These are phyloP conservation scores for Octopus bimaculoides DNA, from an alignment of 1,140 invertebrate species.

Conservation along the genomic window DNA sequence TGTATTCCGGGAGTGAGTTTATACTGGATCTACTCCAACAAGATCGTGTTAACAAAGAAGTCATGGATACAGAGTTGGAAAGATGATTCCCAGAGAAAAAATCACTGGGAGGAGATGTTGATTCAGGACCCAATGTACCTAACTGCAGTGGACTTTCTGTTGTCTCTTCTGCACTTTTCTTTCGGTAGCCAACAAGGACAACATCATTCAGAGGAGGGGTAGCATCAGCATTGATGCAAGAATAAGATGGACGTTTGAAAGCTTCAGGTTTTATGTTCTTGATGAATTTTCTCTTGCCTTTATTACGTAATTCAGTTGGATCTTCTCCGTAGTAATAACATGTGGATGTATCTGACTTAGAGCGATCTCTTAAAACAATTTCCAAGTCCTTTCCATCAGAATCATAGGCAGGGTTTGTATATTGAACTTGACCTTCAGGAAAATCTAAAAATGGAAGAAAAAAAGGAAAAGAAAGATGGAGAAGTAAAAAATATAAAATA, in stretches of 20 bases:
- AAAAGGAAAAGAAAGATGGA: not conserved
- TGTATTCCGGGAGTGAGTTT: conserved; percentile 43
- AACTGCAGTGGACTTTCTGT: conserved; percentile 52
- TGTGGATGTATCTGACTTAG: conserved; percentile 15
- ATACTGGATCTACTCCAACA: conserved; percentile 46
- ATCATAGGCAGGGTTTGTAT: conserved; percentile 7
- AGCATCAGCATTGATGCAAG: conserved; percentile 33
- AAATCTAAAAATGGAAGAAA: not conserved
- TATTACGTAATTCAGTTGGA: conserved; percentile 11
- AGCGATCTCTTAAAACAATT: conserved; percentile 2
- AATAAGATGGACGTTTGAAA: conserved; percentile 52
- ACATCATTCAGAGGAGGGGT: conserved; percentile 28
- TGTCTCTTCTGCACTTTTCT: conserved; percentile 39
- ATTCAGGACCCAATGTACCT: conserved; percentile 47
- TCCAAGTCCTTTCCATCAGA: not conserved
- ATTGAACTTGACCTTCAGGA: not conserved
- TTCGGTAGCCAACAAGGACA: conserved; percentile 53
- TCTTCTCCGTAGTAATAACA: conserved; percentile 18
- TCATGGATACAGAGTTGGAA: conserved; percentile 36
- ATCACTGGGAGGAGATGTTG: conserved; percentile 14
- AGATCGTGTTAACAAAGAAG: conserved; percentile 35
- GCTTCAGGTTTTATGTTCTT: conserved; percentile 53
- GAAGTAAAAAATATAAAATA: too few species aligned
- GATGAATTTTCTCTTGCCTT: conserved; percentile 44
- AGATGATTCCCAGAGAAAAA: conserved; percentile 13